Percentiles rank a stretch among this genome's conserved stretches.
These are phyloP conservation scores for Thereva unica DNA, from an alignment of 2,888 invertebrate genomes.

Conservation along the genomic window DNA sequence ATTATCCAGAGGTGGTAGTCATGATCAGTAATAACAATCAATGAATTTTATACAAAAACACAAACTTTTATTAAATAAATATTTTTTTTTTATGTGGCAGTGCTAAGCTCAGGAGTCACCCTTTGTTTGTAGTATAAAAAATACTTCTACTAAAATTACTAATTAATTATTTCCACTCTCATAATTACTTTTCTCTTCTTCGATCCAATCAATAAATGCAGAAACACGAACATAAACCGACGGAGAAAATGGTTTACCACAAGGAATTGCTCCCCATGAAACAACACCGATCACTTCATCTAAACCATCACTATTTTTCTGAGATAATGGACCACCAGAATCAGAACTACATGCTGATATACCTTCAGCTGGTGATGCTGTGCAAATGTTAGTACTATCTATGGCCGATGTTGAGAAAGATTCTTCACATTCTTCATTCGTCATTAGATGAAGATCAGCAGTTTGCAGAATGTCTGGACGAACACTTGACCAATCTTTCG, in stretches of 20 bases:
- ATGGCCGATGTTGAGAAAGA: not conserved
- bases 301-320: not conserved
- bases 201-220: constrained; percentile 49
- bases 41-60: no score
- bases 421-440: constrained; percentile 14
- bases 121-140: no score
- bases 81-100: no score
- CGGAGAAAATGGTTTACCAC: constrained; percentile 47
- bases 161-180: not conserved
- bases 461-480: constrained; percentile 34
- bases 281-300: constrained; percentile 51
- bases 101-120: no score
- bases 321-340: constrained; percentile 35
- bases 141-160: no score
- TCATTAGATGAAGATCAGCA: constrained; percentile 30
- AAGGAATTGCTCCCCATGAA: constrained; percentile 54
- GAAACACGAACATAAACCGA: constrained; percentile 52
- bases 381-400: constrained; percentile 33
- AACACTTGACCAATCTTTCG: not conserved
- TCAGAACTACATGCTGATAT: constrained; percentile 27
- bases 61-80: no score
- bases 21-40: no score
- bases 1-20: no score
- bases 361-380: constrained; percentile 4
- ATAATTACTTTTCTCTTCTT: constrained; percentile 16